Evolutionary conservation across 1,140 invertebrate species (phyloP).

Genomic region (Venturia canescens): DNA sequence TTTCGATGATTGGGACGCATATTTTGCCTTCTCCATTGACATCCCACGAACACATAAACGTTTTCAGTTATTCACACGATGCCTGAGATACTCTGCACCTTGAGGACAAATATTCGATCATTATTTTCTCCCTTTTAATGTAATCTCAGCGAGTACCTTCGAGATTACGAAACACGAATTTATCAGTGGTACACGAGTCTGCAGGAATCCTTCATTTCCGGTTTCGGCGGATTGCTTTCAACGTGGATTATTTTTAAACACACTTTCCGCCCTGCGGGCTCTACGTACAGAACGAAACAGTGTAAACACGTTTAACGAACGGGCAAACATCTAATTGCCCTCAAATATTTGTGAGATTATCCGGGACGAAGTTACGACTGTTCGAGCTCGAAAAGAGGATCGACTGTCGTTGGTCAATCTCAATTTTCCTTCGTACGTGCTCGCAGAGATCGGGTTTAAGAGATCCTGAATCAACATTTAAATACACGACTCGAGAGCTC

Average conservation of each 20-base stretch:
- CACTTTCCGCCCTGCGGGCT: slow-evolving; percentile 59
- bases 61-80: background rate
- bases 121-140: background rate
- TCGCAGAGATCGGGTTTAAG: background rate
- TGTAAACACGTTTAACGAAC: slow-evolving; percentile 68
- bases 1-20: background rate
- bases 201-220: background rate
- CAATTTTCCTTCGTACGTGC: slow-evolving; percentile 51
- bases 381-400: background rate
- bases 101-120: too few relatives aligned
- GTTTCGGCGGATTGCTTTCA: background rate
- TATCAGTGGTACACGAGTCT: background rate
- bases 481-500: background rate
- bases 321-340: slow-evolving; percentile 72
- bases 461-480: slow-evolving; percentile 41
- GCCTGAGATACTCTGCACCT: background rate
- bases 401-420: slow-evolving; percentile 40
- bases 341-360: slow-evolving; percentile 74
- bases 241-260: background rate
- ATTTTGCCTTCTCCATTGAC: background rate
- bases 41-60: background rate
- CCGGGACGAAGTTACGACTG: slow-evolving; percentile 43
- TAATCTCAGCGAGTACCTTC: background rate
- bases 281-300: slow-evolving; percentile 65
- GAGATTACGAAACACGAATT: background rate